These are phyloP conservation scores for Clistopyga incitator DNA, from an alignment of 2,888 invertebrate genomes.

Conservation along the genomic window DNA sequence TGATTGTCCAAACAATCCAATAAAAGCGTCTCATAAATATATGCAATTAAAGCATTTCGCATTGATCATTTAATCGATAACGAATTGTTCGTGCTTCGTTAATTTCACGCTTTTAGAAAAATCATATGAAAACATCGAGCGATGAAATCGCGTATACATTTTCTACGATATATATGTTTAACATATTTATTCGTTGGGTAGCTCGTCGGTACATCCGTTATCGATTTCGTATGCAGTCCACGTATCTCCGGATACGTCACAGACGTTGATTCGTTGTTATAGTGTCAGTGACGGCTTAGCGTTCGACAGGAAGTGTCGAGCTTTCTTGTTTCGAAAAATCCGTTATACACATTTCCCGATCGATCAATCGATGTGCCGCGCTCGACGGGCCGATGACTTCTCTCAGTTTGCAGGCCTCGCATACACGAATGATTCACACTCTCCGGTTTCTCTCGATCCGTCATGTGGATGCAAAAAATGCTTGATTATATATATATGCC, in stretches of 20 bases:
- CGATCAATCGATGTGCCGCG: conserved; percentile 45
- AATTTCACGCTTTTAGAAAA: neutral
- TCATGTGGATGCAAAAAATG: no score
- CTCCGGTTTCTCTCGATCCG: conserved; percentile 37
- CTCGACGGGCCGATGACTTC: conserved; percentile 56
- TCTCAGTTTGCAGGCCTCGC: conserved; percentile 14
- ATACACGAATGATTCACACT: conserved; percentile 32
- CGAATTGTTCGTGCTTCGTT: neutral
- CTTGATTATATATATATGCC: no score
- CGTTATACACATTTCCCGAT: conserved; percentile 57
- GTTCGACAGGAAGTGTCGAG: conserved; percentile 57
- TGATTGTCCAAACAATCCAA: neutral
- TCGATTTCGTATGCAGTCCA: conserved; percentile 68
- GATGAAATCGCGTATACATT: conserved; percentile 2
- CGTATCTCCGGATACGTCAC: conserved; percentile 63
- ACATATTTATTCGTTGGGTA: conserved; percentile 50
- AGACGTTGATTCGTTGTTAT: neutral
- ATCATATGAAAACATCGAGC: neutral
- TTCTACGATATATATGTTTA: neutral
- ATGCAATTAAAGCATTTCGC: neutral
- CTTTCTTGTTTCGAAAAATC: conserved; percentile 63
- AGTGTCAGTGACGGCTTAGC: neutral
- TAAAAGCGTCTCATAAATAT: neutral
- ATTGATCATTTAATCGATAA: neutral
- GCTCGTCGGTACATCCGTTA: conserved; percentile 65